Conservation (phyloP, 2,797 vertebrate species). For the Oreochromis grahami region DNA sequence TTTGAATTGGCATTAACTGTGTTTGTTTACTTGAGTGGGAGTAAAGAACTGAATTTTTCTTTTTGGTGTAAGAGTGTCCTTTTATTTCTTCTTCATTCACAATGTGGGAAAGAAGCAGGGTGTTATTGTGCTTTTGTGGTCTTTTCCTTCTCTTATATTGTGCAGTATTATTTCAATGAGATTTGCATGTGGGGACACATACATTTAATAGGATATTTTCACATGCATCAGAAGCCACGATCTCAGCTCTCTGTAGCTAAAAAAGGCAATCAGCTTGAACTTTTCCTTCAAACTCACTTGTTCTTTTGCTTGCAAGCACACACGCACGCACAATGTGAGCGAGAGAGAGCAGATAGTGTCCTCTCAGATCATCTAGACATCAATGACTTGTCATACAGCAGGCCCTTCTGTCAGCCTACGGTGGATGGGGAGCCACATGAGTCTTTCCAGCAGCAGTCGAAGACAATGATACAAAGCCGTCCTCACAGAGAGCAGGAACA, state of each 20-base stretch:
- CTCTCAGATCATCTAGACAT: constrained; percentile 58
- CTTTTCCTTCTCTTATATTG: neutral
- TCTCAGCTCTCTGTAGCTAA: neutral
- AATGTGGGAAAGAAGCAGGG: neutral
- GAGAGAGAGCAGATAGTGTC: constrained; percentile 20
- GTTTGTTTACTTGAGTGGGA: constrained; percentile 49
- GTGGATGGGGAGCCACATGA: constrained; percentile 36
- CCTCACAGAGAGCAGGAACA: constrained; percentile 19
- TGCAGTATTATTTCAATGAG: neutral
- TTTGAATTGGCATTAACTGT: neutral
- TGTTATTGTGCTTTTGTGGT: neutral
- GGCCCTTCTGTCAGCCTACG: constrained; percentile 43
- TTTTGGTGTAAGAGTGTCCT: neutral
- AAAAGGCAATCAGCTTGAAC: neutral
- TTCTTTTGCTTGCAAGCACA: neutral
- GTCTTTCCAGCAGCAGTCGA: constrained; percentile 46
- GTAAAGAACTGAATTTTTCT: constrained; percentile 3
- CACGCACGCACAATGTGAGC: neutral
- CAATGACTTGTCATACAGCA: constrained; percentile 57
- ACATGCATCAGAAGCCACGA: neutral
- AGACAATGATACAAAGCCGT: constrained; percentile 34
- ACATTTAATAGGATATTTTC: neutral
- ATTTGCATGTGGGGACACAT: neutral
- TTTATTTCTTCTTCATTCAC: neutral
- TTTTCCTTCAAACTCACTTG: constrained; percentile 2